Conservation (phyloP, 2,888 invertebrate genomes). For the Synergus gifuensis region DNA sequence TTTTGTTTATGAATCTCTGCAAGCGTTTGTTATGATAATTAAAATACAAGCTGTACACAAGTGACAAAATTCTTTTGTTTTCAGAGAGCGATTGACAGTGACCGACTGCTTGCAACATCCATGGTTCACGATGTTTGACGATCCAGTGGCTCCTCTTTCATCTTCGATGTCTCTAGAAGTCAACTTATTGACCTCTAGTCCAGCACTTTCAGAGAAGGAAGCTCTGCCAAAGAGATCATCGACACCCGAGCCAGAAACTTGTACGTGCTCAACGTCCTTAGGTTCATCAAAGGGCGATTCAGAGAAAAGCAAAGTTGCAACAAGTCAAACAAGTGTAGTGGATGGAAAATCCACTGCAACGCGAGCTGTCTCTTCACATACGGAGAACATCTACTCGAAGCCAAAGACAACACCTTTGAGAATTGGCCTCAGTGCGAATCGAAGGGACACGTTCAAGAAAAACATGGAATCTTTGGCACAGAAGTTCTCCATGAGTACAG, state of each 20-base stretch:
- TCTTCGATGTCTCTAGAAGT: slow-evolving; percentile 37
- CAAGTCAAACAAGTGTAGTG: slow-evolving; percentile 36
- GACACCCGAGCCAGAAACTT: slow-evolving; percentile 45
- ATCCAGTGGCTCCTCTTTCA: slow-evolving; percentile 59
- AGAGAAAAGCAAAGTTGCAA: slow-evolving; percentile 48
- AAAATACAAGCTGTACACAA: neutral
- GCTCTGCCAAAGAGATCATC: slow-evolving; percentile 50
- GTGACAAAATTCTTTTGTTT: slow-evolving; percentile 66
- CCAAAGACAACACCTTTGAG: slow-evolving; percentile 51
- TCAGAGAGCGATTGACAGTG: slow-evolving; percentile 92
- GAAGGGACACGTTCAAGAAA: slow-evolving; percentile 76
- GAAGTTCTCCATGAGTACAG: slow-evolving; percentile 73
- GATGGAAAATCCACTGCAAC: slow-evolving; percentile 44
- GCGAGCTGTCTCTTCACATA: slow-evolving; percentile 63
- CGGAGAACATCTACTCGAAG: slow-evolving; percentile 65
- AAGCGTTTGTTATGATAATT: neutral
- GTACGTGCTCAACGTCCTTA: neutral
- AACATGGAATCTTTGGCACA: slow-evolving; percentile 77
- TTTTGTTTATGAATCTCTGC: neutral
- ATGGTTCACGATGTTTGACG: slow-evolving; percentile 83
- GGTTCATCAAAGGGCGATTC: slow-evolving; percentile 10
- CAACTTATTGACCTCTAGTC: slow-evolving; percentile 5
- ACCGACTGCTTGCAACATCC: slow-evolving; percentile 93
- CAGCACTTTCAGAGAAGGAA: slow-evolving; percentile 42
- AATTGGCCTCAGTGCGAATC: slow-evolving; percentile 74